Evolutionary conservation across 2,113 vertebrate genomes (phyloP), one percentile per base, ranked within the genome.

Genomic region (Fregata magnificens): DNA sequence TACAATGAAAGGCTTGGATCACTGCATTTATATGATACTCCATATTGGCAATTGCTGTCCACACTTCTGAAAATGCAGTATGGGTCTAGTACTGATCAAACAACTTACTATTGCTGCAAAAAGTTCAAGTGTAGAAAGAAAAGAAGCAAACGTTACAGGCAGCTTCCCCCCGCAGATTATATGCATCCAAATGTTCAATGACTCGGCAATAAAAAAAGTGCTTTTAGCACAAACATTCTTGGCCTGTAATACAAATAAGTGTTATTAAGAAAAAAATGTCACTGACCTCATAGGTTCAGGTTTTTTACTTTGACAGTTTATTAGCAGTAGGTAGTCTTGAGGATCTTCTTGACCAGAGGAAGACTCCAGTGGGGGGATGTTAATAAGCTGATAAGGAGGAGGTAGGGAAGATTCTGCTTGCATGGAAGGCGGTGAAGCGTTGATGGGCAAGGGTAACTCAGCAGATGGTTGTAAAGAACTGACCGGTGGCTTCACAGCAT

Each of bases 241-340:
- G 38, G 38, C 9, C 58, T 93, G 34, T 31, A 85, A 88, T 3
- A 56, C 11, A 78, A 88, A 2, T 9, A 40, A 81, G 3, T 3
- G 19, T 16, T 61, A 61, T 13, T 26, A 77, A 26, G 16, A 44
- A 72, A 55, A 61, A 32, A 19, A 52, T 1, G 9, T 9, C 56
- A 62, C 94, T 98, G 96, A 99, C 99, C 99, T 99, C 98, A 98
- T 96, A 55, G 99, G 98, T 95, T 99, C 99, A n/a, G 99, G 99
- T 96, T 99, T 99, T 98, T 99, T 99, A 98, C 99, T 99, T 98
- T 99, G 99, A 98, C 99, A 99, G 98, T 99, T 99, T 96, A 99
- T 98, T 93, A 99, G 98, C 98, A 99, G 98, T 97, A 99, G 98
- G 98, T 99, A 99, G 98, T 99, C 99, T 98, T 99, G 99, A 67